These are phyloP conservation scores for Brachirus orientalis DNA, from an alignment of 2,113 vertebrate genomes.

Conservation along the genomic window DNA sequence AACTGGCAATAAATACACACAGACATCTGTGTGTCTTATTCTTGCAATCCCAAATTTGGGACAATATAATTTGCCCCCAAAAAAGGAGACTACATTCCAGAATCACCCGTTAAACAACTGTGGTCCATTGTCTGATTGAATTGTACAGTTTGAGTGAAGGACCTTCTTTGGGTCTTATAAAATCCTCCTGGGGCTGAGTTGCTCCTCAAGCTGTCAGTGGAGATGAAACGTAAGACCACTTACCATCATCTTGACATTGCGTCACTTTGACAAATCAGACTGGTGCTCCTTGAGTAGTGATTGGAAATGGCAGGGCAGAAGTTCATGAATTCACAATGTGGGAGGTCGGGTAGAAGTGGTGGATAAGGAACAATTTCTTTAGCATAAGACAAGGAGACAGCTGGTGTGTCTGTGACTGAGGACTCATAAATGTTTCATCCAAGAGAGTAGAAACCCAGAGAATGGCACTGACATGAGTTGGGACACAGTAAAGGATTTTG, in stretches of 20 bases:
- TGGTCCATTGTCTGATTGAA: slow-evolving; percentile 46
- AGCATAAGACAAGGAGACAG: slow-evolving; percentile 35
- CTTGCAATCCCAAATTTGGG: slow-evolving; percentile 18
- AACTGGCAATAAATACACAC: slow-evolving; percentile 4
- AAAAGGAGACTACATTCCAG: slow-evolving; percentile 1
- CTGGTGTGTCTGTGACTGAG: slow-evolving; percentile 35
- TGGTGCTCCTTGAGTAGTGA: slow-evolving; percentile 51
- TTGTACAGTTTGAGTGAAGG: slow-evolving; percentile 36
- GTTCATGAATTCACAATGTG: slow-evolving; percentile 67
- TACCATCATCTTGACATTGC: slow-evolving; percentile 64
- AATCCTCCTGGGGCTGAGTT: slow-evolving; percentile 41
- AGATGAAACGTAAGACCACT: slow-evolving; percentile 57
- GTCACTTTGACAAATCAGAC: slow-evolving; percentile 64
- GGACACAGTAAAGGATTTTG: not conserved
- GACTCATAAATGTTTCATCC: slow-evolving; percentile 66
- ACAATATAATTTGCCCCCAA: slow-evolving; percentile 44
- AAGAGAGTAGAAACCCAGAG: slow-evolving; percentile 8
- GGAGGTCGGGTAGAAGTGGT: slow-evolving; percentile 37
- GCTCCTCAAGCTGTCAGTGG: slow-evolving; percentile 56
- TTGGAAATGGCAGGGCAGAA: slow-evolving; percentile 60
- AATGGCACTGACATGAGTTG: slow-evolving; percentile 12
- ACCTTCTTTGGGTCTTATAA: slow-evolving; percentile 38
- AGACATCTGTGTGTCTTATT: slow-evolving; percentile 14
- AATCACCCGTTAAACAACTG: slow-evolving; percentile 15
- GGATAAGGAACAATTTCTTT: slow-evolving; percentile 37